Evolutionary conservation across 2,888 invertebrate species (phyloP).

Genomic region (Crocallis elinguaria): DNA sequence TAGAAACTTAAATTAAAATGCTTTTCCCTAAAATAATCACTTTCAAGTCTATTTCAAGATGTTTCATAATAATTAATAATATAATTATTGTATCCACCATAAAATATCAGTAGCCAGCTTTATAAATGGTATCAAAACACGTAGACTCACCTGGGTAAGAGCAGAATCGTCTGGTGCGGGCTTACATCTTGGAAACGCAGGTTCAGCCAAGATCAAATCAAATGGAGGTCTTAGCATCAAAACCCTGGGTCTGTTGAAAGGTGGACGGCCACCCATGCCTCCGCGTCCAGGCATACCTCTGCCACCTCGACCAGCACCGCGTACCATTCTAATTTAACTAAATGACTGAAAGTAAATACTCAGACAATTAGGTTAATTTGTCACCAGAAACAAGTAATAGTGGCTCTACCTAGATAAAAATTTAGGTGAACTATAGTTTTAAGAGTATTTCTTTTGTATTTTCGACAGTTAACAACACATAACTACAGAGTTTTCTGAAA

Average conservation of each 20-base stretch:
- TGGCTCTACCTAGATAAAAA: neutral
- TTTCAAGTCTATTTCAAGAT: no score
- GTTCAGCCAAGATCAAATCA: slow-evolving; percentile 94
- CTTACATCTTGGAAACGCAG: slow-evolving; percentile 93
- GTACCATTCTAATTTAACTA: slow-evolving; percentile 85
- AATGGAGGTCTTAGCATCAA: slow-evolving; percentile 90
- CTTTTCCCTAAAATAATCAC: no score
- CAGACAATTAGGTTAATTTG: slow-evolving; percentile 15
- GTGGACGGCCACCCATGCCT: slow-evolving; percentile 82
- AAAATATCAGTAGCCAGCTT: no score
- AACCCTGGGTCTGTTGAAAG: slow-evolving; percentile 74
- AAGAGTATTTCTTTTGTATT: no score
- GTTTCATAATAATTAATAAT: no score
- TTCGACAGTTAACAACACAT: no score
- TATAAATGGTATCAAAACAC: no score
- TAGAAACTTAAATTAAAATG: no score
- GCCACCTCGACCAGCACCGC: slow-evolving; percentile 87
- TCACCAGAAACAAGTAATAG: neutral
- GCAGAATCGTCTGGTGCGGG: slow-evolving; percentile 93
- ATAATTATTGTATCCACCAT: no score
- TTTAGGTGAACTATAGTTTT: no score
- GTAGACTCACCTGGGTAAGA: slow-evolving; percentile 88
- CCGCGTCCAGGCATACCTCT: slow-evolving; percentile 88
- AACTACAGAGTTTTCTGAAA: no score
- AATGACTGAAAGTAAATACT: neutral